These are phyloP conservation scores for Varanus komodoensis DNA, from an alignment of 2,113 vertebrate genomes.

Conservation along the genomic window DNA sequence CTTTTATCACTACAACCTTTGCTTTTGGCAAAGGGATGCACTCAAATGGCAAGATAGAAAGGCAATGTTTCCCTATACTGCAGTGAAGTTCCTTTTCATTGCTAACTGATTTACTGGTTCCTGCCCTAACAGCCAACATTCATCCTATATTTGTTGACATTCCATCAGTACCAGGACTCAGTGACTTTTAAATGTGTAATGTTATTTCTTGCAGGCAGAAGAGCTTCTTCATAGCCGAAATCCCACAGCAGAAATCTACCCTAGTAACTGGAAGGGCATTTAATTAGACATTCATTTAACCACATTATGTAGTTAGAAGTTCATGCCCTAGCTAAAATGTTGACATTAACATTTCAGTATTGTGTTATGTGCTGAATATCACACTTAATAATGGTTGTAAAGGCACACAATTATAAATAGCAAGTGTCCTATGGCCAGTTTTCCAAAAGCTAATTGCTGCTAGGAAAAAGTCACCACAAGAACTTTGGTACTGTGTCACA, in stretches of 20 bases:
- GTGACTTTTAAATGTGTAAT: not conserved
- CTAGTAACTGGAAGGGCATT: not conserved
- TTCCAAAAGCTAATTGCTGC: not conserved
- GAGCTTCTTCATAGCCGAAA: not conserved
- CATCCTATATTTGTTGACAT: not conserved
- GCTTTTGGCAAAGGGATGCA: not conserved
- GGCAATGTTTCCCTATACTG: not conserved
- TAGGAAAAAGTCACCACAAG: not conserved
- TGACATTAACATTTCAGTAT: not conserved
- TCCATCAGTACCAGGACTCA: not conserved
- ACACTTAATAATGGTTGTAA: not conserved
- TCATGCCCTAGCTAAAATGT: not conserved
- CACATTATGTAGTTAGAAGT: not conserved
- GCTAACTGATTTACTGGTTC: not conserved
- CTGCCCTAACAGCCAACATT: not conserved
- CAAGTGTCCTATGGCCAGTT: not conserved
- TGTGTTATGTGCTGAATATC: not conserved
- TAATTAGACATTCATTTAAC: not conserved
- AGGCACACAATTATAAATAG: not conserved
- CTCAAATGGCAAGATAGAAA: not conserved
- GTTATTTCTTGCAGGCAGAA: not conserved
- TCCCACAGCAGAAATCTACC: not conserved
- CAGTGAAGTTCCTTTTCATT: not conserved
- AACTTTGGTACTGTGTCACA: not conserved
- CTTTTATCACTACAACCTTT: not conserved